Base-by-base conservation (phyloP, 2,113 vertebrate genomes). In the Spermophilus dauricus region DNA sequence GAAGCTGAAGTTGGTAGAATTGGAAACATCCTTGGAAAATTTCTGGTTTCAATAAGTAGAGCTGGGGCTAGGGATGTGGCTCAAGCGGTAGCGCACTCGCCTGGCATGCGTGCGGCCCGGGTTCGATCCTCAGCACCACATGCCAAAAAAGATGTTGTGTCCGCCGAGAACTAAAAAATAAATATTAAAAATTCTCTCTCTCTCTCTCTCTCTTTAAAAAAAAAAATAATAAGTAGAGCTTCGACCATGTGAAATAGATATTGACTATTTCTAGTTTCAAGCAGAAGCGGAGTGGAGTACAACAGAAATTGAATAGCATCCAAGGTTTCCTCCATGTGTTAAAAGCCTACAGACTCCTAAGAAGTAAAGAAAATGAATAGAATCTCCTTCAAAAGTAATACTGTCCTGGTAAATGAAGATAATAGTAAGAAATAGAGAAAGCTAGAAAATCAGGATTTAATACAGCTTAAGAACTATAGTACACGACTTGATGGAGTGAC, bases 351-450 rank as follows among this genome's bases (percentile, higher is more conserved):
- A 53, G 61, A 78, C 42, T 93, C 45, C 78, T 70, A 10, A 88
- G 48, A 86, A 37, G 20, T 11, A 86, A 86, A 63, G 61, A 76
- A 22, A 77, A 45, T 34, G 86, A 88, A 81, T 0, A 30, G 26
- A 70, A 37, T 42, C 39, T 2, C 69, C 56, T 94, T 94, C 67
- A 61, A 95, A 72, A 61, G 17, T 75, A 91, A 75, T 12, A 75
- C 4, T 81, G 83, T 86, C 3, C 42, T 65, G 1, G 39, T 34
- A 86, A 89, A 83, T 6, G 34, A 86, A 1, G 20, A 8, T n/a
- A 86, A 86, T 17, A 82, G 53, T 65, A 61, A 87, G 45, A 65
- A 88, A 91, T 61, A 45, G 51, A 81, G 26, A 92, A 81, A 92
- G 37, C 58, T 37, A 86, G 32, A 70, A 81, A 94, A 85, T 58